Evolutionary conservation across 2,888 invertebrate species (phyloP).

Genomic region (Drosophila setosimentum): DNA sequence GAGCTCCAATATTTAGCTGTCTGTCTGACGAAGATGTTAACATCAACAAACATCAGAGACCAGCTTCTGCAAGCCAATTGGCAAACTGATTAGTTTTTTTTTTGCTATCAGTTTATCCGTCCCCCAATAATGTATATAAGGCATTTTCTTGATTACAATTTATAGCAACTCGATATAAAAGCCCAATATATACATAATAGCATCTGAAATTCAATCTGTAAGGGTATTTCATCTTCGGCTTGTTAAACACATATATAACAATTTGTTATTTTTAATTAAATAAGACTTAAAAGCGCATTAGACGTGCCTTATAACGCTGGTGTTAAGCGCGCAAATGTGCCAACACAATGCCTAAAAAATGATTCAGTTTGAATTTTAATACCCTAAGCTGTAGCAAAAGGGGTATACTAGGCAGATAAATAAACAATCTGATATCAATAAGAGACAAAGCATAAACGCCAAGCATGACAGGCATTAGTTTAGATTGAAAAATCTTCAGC

Average conservation of each 20-base stretch:
- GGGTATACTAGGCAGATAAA: background rate
- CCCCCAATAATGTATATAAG: background rate
- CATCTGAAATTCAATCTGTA: slow-evolving; percentile 28
- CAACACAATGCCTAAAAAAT: slow-evolving; percentile 47
- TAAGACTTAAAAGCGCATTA: slow-evolving; percentile 21
- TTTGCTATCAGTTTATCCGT: background rate
- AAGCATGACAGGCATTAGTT: too few relatives aligned
- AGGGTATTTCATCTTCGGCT: background rate
- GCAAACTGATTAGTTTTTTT: slow-evolving; percentile 2
- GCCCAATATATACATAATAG: background rate
- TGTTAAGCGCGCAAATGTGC: slow-evolving; percentile 58
- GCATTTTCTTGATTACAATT: background rate
- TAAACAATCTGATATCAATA: background rate
- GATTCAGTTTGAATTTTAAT: slow-evolving; percentile 22
- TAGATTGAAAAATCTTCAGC: background rate
- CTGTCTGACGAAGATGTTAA: slow-evolving; percentile 20
- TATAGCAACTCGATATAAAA: background rate
- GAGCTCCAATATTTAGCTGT: slow-evolving; percentile 14
- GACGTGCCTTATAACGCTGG: slow-evolving; percentile 33
- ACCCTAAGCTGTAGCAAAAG: slow-evolving; percentile 18
- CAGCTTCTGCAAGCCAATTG: slow-evolving; percentile 1
- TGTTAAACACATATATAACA: background rate
- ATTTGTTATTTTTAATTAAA: slow-evolving; percentile 30
- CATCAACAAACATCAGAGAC: slow-evolving; percentile 9
- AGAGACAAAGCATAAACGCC: background rate